Percentiles rank a stretch among this genome's conserved stretches.
Conservation (phyloP, 2,888 invertebrate species). For the Apamea crenata region DNA sequence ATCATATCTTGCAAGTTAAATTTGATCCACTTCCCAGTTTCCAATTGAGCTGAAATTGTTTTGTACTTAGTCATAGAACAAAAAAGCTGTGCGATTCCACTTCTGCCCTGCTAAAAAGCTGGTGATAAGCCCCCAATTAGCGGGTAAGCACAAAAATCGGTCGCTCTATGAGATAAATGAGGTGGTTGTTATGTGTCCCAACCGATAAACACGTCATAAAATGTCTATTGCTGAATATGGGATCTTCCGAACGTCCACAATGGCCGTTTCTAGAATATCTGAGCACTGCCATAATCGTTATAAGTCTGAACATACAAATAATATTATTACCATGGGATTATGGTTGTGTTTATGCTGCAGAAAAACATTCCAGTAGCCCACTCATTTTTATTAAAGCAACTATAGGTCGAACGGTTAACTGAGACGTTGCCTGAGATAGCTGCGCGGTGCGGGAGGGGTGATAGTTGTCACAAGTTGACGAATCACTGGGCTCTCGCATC, state of each 20-base stretch:
- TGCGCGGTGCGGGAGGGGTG: too few species aligned
- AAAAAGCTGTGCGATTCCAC: too few species aligned
- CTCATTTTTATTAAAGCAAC: neutral
- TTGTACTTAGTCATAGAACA: too few species aligned
- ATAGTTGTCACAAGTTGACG: too few species aligned
- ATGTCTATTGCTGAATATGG: conserved; percentile 20
- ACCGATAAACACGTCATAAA: conserved; percentile 23
- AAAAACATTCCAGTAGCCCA: neutral
- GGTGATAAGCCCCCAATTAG: too few species aligned
- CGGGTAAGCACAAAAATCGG: conserved; percentile 7
- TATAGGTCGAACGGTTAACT: too few species aligned
- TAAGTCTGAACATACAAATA: conserved; percentile 2
- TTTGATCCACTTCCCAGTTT: too few species aligned
- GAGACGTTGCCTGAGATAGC: too few species aligned
- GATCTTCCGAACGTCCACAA: conserved; percentile 1
- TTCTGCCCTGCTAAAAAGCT: too few species aligned
- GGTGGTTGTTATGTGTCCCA: neutral
- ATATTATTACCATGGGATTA: neutral
- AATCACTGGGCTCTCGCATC: too few species aligned
- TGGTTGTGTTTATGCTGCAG: neutral
- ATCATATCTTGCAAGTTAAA: too few species aligned
- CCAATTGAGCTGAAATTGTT: too few species aligned
- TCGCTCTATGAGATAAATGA: neutral
- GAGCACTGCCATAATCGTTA: neutral
- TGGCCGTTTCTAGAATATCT: neutral